Conservation (phyloP, 2,888 invertebrate genomes). For the Cataglyphis albicans region DNA sequence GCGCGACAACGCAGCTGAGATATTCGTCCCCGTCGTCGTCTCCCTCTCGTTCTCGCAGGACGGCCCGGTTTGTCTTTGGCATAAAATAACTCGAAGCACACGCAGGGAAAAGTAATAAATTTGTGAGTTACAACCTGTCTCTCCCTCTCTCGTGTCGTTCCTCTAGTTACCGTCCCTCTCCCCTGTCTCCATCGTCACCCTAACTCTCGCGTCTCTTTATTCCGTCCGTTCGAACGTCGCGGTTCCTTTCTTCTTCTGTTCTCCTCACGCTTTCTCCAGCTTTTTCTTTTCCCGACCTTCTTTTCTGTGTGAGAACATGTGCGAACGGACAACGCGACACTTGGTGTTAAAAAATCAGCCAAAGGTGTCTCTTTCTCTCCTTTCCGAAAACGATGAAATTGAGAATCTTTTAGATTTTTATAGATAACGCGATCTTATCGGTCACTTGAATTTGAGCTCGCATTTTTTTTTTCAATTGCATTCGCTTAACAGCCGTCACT, state of each 20-base stretch:
- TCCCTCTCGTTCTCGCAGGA: constrained; percentile 41
- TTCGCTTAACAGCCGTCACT: background rate
- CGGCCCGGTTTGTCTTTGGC: constrained; percentile 80
- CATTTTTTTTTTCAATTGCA: background rate
- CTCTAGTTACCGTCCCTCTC: constrained; percentile 59
- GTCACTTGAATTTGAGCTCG: background rate
- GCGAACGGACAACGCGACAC: constrained; percentile 62
- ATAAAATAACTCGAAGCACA: constrained; percentile 81
- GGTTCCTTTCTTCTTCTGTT: constrained; percentile 16
- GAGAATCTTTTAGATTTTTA: background rate
- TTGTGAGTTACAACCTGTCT: constrained; percentile 78
- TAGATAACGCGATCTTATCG: background rate
- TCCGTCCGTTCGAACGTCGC: constrained; percentile 29
- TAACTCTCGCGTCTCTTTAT: constrained; percentile 39
- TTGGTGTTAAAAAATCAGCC: background rate
- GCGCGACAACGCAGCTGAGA: constrained; percentile 83
- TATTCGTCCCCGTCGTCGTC: constrained; percentile 77
- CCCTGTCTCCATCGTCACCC: constrained; percentile 13
- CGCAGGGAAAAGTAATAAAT: constrained; percentile 82
- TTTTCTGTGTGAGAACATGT: constrained; percentile 60
- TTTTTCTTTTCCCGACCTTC: background rate
- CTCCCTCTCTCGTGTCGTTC: constrained; percentile 42
- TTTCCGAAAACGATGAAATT: constrained; percentile 26
- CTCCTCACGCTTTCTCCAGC: background rate
- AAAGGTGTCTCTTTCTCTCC: constrained; percentile 15